A percentile compares a stretch with the other conserved stretches of the same genome.
These are phyloP conservation scores for Drosophila fuyamai DNA, from an alignment of 1,140 invertebrate species.

Conservation along the genomic window DNA sequence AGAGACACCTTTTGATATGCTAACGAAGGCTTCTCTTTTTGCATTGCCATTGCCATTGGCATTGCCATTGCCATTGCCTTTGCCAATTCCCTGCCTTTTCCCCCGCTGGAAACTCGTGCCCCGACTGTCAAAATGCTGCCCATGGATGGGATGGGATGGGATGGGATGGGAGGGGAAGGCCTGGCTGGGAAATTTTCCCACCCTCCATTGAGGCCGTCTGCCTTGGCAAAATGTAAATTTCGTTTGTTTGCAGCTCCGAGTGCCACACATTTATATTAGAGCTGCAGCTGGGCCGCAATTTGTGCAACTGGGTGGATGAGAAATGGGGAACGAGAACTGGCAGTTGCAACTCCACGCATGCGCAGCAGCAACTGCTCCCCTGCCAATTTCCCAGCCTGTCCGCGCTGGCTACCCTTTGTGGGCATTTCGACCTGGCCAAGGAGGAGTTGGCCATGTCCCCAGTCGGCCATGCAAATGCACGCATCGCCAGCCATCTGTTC, in stretches of 20 bases:
- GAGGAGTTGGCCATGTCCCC: slow-evolving; percentile 8
- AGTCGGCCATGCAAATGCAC: slow-evolving; percentile 36
- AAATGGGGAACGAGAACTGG: slow-evolving; percentile 36
- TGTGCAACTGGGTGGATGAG: slow-evolving; percentile 29
- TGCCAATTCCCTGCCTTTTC: not conserved
- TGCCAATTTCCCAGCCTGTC: slow-evolving; percentile 57
- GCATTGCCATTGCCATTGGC: not conserved
- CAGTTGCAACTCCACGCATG: slow-evolving; percentile 52
- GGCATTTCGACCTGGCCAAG: slow-evolving; percentile 27
- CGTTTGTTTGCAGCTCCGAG: slow-evolving; percentile 6
- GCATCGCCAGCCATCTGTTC: no score
- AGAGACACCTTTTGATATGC: slow-evolving; percentile 81
- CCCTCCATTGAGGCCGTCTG: slow-evolving; percentile 71
- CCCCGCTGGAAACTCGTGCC: slow-evolving; percentile 18
- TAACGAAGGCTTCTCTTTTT: slow-evolving; percentile 58
- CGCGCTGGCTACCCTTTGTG: slow-evolving; percentile 64
- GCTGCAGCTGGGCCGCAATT: slow-evolving; percentile 42
- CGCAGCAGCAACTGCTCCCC: slow-evolving; percentile 43
- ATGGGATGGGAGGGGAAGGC: not conserved
- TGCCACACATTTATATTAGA: slow-evolving; percentile 79
- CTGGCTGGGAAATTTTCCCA: slow-evolving; percentile 70
- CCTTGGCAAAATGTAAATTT: slow-evolving; percentile 76
- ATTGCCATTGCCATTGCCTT: not conserved
- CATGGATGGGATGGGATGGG: slow-evolving; percentile 26
- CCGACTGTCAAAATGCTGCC: slow-evolving; percentile 74